phyloP scores from a whole-genome alignment of 2,113 vertebrate genomes.

The Leptodactylus fuscus region DNA sequence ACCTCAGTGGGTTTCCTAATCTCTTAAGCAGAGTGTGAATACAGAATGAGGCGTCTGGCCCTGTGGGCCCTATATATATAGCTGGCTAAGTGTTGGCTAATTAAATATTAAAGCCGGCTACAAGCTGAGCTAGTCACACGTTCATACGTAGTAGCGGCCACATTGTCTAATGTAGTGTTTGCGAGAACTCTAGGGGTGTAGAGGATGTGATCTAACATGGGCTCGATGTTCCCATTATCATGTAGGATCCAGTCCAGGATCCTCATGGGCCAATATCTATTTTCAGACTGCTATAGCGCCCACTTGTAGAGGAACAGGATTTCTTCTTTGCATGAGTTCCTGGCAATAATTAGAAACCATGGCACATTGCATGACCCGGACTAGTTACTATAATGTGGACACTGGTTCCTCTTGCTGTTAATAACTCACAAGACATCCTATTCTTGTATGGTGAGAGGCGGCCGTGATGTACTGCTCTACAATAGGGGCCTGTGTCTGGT shows the following conservation, averaged over 20 bases:
- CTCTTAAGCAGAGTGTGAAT: neutral
- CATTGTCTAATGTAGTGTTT: no score
- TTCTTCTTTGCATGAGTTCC: neutral
- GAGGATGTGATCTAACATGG: no score
- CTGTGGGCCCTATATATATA: constrained; percentile 9
- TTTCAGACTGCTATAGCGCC: no score
- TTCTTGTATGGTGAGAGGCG: constrained; percentile 18
- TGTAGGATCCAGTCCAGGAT: no score
- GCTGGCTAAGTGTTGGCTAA: neutral
- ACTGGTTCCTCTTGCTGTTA: neutral
- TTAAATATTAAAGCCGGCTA: neutral
- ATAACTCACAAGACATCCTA: neutral
- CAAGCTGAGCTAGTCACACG: neutral
- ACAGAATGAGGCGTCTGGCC: constrained; percentile 4
- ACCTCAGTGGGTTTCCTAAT: neutral
- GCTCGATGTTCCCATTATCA: no score
- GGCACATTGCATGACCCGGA: neutral
- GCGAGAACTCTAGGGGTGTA: no score
- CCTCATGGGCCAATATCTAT: no score
- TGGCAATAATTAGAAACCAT: neutral
- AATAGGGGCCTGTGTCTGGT: constrained; percentile 28
- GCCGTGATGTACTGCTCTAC: neutral
- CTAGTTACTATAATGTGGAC: neutral
- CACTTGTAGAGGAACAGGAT: neutral
- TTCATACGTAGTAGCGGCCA: neutral